These are phyloP conservation scores for Xyrichtys novacula DNA, from an alignment of 2,797 vertebrate species.

Conservation along the genomic window DNA sequence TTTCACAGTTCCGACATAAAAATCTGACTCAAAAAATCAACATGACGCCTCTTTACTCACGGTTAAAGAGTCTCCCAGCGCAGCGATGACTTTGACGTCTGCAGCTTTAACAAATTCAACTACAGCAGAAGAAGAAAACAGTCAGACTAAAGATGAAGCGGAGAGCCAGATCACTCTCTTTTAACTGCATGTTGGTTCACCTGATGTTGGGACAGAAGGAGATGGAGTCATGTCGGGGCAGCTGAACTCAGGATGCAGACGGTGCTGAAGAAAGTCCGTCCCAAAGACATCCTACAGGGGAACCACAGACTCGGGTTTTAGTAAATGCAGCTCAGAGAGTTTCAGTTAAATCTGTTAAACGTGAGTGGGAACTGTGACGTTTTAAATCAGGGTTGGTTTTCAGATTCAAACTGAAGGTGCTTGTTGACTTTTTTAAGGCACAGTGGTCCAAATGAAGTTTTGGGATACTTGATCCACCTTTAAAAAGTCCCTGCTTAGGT, in stretches of 20 bases:
- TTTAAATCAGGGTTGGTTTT: too few species aligned
- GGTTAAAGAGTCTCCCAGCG: slow-evolving; percentile 90
- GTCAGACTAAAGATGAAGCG: background rate
- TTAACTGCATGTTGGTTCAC: slow-evolving; percentile 38
- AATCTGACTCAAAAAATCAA: background rate
- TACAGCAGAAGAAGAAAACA: slow-evolving; percentile 43
- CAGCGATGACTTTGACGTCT: slow-evolving; percentile 89
- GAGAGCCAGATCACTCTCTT: too few species aligned
- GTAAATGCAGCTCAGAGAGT: too few species aligned
- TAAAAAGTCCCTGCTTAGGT: too few species aligned
- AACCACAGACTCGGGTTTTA: background rate
- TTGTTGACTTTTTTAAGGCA: too few species aligned
- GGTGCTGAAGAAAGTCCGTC: slow-evolving; percentile 15
- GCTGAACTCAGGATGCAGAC: slow-evolving; percentile 49
- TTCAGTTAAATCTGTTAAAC: background rate
- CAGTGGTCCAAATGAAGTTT: too few species aligned
- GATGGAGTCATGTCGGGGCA: slow-evolving; percentile 80
- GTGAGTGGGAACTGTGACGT: too few species aligned
- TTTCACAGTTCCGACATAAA: too few species aligned
- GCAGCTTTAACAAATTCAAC: slow-evolving; percentile 88
- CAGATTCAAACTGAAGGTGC: too few species aligned
- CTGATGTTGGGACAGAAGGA: slow-evolving; percentile 70
- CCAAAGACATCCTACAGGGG: slow-evolving; percentile 56
- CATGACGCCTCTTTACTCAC: slow-evolving; percentile 76
- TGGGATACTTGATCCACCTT: too few species aligned